These are phyloP conservation scores for Ictidomys tridecemlineatus DNA, from an alignment of 2,113 vertebrate species.

Conservation along the genomic window DNA sequence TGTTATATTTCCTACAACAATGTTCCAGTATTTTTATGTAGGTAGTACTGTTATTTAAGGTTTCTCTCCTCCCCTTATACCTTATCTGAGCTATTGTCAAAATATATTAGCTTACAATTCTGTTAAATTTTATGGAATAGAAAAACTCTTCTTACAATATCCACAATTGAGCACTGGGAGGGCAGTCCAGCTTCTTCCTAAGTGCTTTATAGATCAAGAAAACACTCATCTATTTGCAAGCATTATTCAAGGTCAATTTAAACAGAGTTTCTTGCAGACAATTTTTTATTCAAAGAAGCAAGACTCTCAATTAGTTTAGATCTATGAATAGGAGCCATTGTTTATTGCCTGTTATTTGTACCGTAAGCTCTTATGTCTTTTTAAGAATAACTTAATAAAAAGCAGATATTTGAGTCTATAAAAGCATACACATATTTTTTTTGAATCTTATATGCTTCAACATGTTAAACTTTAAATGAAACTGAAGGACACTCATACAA, in stretches of 20 bases:
- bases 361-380: conserved; percentile 15
- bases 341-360: conserved; percentile 50
- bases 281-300: conserved; percentile 43
- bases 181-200: neutral
- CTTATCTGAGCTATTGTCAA: neutral
- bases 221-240: conserved; percentile 51
- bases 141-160: neutral
- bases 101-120: conserved; percentile 15
- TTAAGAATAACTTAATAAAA: conserved; percentile 60
- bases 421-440: conserved; percentile 31
- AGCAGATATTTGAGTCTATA: conserved; percentile 42
- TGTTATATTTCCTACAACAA: neutral
- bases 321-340: conserved; percentile 28
- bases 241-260: conserved; percentile 61
- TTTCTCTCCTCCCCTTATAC: neutral
- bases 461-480: conserved; percentile 33
- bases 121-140: conserved; percentile 36
- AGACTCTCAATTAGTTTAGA: neutral
- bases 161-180: neutral
- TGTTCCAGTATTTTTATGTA: neutral
- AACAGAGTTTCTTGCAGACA: conserved; percentile 21
- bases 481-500: conserved; percentile 44
- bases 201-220: conserved; percentile 42
- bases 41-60: neutral
- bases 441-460: neutral